A percentile compares a stretch with the other conserved stretches of the same genome.
These are phyloP conservation scores for Pelmatolapia mariae DNA, from an alignment of 2,113 vertebrate genomes.

Conservation along the genomic window DNA sequence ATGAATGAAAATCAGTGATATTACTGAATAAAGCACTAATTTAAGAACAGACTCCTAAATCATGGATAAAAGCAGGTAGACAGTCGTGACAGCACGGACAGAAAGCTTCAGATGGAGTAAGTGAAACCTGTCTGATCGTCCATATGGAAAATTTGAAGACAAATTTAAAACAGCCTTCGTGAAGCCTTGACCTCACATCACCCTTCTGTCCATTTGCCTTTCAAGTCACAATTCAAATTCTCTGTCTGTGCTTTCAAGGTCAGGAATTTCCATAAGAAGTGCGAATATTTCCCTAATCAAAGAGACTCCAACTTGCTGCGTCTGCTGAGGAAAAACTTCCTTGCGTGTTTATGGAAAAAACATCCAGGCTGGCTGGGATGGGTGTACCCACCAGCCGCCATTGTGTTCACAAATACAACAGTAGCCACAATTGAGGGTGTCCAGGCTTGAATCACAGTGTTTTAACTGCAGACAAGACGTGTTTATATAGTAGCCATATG, in stretches of 20 bases:
- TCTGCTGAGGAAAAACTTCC: not conserved
- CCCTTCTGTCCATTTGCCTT: constrained; percentile 7
- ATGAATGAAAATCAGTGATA: not conserved
- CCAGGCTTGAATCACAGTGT: not conserved
- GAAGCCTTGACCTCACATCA: not conserved
- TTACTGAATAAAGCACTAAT: not conserved
- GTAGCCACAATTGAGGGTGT: not conserved
- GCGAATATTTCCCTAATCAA: constrained; percentile 38
- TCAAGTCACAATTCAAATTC: constrained; percentile 25
- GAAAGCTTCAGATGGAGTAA: not conserved
- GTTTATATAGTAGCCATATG: not conserved
- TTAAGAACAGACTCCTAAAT: not conserved
- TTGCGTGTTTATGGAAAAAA: constrained; percentile 3
- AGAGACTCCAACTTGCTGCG: not conserved
- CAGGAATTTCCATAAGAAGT: constrained; percentile 17
- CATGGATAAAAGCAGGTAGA: not conserved
- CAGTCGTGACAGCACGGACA: not conserved
- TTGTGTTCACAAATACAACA: not conserved
- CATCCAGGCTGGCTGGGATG: not conserved
- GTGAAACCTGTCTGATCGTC: accelerated
- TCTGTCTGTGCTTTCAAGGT: not conserved
- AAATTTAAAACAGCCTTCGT: not conserved
- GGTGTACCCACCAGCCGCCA: not conserved
- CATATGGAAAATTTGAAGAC: not conserved
- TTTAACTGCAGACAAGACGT: not conserved